phyloP scores from a whole-genome alignment of 2,113 vertebrate species.

The Toxotes jaculatrix region DNA sequence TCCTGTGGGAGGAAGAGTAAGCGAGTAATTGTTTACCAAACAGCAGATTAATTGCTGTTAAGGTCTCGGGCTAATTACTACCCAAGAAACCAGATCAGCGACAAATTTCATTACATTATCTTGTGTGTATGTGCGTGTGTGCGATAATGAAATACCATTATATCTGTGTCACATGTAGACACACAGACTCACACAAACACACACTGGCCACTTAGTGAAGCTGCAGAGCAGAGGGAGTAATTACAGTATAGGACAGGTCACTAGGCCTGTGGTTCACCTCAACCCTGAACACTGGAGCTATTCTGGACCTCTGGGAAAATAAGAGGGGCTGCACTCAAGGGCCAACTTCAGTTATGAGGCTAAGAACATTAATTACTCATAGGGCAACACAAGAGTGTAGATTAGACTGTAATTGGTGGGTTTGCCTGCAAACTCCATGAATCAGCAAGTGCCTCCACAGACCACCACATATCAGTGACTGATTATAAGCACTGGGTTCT shows the following conservation, averaged over 20 bases:
- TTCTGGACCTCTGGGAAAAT: constrained; percentile 71
- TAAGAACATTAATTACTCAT: constrained; percentile 73
- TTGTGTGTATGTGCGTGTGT: not conserved
- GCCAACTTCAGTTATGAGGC: constrained; percentile 50
- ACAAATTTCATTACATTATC: constrained; percentile 44
- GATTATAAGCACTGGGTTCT: constrained; percentile 49
- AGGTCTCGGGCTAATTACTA: constrained; percentile 44
- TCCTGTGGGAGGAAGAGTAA: constrained; percentile 24
- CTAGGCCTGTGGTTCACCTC: constrained; percentile 70
- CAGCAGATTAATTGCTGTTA: constrained; percentile 45
- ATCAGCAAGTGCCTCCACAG: constrained; percentile 50
- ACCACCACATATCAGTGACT: constrained; percentile 56
- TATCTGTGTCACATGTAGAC: constrained; percentile 18
- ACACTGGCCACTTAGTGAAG: constrained; percentile 27
- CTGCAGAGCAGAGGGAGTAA: constrained; percentile 67
- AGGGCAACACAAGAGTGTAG: constrained; percentile 45
- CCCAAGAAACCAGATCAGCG: constrained; percentile 41
- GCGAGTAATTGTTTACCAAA: constrained; percentile 29
- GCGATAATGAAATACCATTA: not conserved
- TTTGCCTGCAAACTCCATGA: constrained; percentile 58
- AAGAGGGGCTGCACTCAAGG: constrained; percentile 54
- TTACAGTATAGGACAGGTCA: constrained; percentile 73
- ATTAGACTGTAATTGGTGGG: constrained; percentile 73
- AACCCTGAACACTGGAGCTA: constrained; percentile 62
- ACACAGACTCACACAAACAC: constrained; percentile 38